phyloP scores from a whole-genome alignment of 2,888 invertebrate genomes.

The Amitus sp. region DNA sequence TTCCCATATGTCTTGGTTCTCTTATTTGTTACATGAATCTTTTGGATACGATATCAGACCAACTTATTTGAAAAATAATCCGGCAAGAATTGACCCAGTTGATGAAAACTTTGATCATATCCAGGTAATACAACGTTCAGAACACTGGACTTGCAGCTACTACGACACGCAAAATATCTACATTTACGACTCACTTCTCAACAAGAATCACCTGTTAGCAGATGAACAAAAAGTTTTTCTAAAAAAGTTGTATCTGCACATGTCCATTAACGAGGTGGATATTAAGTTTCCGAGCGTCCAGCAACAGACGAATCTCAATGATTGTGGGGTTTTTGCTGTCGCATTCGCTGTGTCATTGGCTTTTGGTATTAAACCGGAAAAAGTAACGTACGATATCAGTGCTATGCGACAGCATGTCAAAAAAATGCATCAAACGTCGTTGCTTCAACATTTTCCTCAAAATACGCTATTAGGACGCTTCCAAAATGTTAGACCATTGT shows the following conservation, averaged over 20 bases:
- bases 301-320: not conserved
- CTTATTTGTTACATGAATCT: too few relatives aligned
- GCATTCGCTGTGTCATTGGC: not conserved
- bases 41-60: too few relatives aligned
- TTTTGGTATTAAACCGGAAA: conserved; percentile 2
- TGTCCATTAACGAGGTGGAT: not conserved
- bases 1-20: conserved; percentile 9
- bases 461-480: too few relatives aligned
- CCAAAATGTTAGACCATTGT: too few relatives aligned
- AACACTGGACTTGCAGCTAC: conserved; percentile 22
- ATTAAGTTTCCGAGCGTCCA: not conserved
- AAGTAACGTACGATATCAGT: not conserved
- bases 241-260: conserved; percentile 15
- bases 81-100: too few relatives aligned
- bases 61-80: too few relatives aligned
- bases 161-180: conserved; percentile 18
- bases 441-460: too few relatives aligned
- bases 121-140: not conserved
- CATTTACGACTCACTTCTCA: conserved; percentile 29
- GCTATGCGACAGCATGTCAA: too few relatives aligned
- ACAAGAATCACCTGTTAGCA: too few relatives aligned
- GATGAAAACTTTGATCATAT: not conserved
- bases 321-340: conserved; percentile 3
- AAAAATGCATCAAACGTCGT: too few relatives aligned
- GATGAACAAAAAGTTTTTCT: conserved; percentile 9